phyloP scores from a whole-genome alignment of 2,888 invertebrate genomes.

The Scaeva pyrastri region DNA sequence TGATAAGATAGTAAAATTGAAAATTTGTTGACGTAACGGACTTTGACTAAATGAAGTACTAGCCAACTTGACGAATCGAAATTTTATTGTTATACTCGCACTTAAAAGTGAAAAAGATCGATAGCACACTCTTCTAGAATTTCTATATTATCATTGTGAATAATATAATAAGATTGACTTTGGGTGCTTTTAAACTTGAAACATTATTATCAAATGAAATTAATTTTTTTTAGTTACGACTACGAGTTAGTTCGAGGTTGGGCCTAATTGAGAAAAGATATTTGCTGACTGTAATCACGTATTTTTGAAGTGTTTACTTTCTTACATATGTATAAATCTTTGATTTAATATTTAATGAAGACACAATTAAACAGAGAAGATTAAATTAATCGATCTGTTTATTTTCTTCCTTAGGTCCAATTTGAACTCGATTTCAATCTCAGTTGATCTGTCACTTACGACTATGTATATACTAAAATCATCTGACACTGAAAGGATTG shows the following conservation, averaged over 20 bases:
- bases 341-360: neutral
- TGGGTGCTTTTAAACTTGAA: conserved; percentile 20
- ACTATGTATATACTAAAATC: no score
- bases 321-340: neutral
- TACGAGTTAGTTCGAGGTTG: conserved; percentile 10
- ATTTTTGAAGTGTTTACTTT: neutral
- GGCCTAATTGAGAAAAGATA: neutral
- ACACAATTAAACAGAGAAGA: no score
- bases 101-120: conserved; percentile 2
- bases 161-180: neutral
- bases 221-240: neutral
- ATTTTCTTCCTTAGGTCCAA: no score
- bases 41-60: neutral
- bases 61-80: neutral
- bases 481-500: no score
- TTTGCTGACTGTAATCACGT: neutral
- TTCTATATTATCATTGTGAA: no score
- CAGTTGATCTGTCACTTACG: no score
- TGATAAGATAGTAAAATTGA: conserved; percentile 3
- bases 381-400: no score
- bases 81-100: no score
- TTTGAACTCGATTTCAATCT: no score
- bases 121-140: neutral
- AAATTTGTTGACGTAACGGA: neutral
- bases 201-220: conserved; percentile 19